These are phyloP conservation scores for Himalopsyche kuldschensis DNA, from an alignment of 2,888 invertebrate genomes.

Conservation along the genomic window DNA sequence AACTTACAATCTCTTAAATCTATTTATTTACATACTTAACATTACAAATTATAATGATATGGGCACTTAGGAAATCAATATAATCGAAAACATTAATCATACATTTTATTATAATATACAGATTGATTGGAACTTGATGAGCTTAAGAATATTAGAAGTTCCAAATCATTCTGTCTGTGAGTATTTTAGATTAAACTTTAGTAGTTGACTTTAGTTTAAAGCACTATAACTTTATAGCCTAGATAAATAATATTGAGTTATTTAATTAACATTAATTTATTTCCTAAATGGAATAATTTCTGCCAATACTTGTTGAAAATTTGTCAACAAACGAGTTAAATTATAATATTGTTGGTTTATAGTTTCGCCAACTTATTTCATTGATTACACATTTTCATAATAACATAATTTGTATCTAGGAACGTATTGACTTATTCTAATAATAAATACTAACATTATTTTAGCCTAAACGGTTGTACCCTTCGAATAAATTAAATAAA, in stretches of 20 bases:
- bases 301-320: constrained; percentile 1
- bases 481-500: constrained; percentile 8
- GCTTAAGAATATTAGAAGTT: neutral
- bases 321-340: neutral
- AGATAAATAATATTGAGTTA: neutral
- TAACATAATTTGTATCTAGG: constrained; percentile 17
- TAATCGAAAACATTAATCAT: constrained; percentile 10
- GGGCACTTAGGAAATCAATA: neutral
- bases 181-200: neutral
- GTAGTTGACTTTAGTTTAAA: neutral
- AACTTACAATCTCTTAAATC: neutral
- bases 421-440: constrained; percentile 23
- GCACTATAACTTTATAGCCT: neutral
- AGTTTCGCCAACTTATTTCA: neutral
- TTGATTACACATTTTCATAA: constrained; percentile 2
- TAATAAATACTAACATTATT: constrained; percentile 22
- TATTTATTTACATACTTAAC: neutral
- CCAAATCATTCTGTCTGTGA: neutral
- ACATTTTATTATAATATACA: neutral
- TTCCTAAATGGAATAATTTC: neutral
- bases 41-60: neutral
- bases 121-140: neutral
- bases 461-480: neutral
- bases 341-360: neutral
- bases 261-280: neutral